phyloP scores from a whole-genome alignment of 2,113 vertebrate species.

The Forbesichthys papilliferus region DNA sequence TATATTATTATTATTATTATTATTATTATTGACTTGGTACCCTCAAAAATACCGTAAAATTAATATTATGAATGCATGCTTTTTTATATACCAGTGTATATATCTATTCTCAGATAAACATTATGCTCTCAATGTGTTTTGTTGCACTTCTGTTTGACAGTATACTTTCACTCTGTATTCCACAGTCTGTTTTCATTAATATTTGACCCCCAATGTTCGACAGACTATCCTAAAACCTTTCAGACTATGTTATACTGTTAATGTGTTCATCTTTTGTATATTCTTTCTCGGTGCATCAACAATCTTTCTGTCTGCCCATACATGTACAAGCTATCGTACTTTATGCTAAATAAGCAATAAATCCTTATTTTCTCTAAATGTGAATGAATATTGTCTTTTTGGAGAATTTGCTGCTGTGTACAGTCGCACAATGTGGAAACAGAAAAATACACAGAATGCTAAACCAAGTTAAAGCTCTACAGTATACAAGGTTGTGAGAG shows the following conservation, averaged over 20 bases:
- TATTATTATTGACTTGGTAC: constrained; percentile 72
- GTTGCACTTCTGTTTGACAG: constrained; percentile 79
- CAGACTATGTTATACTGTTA: constrained; percentile 50
- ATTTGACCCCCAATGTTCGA: constrained; percentile 66
- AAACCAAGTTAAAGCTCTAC: not conserved
- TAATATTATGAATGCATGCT: constrained; percentile 87
- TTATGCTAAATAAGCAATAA: constrained; percentile 86
- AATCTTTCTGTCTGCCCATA: constrained; percentile 59
- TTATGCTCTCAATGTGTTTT: constrained; percentile 71
- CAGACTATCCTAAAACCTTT: constrained; percentile 68
- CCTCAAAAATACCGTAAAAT: constrained; percentile 72
- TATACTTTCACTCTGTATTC: constrained; percentile 85
- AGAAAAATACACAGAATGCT: constrained; percentile 2
- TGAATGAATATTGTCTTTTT: constrained; percentile 9
- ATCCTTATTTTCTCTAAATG: constrained; percentile 79
- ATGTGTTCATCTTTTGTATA: constrained; percentile 85
- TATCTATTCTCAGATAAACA: constrained; percentile 80
- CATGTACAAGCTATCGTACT: constrained; percentile 76
- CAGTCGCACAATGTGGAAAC: too few relatives aligned
- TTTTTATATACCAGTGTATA: constrained; percentile 83
- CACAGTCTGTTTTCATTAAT: constrained; percentile 80
- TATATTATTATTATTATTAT: constrained; percentile 50
- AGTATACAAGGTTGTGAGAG: not conserved
- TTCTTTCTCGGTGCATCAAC: constrained; percentile 77
- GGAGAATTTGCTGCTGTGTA: not conserved